Base-by-base conservation (phyloP, 2,797 vertebrate species). In the Neosilurus mollespiculum region DNA sequence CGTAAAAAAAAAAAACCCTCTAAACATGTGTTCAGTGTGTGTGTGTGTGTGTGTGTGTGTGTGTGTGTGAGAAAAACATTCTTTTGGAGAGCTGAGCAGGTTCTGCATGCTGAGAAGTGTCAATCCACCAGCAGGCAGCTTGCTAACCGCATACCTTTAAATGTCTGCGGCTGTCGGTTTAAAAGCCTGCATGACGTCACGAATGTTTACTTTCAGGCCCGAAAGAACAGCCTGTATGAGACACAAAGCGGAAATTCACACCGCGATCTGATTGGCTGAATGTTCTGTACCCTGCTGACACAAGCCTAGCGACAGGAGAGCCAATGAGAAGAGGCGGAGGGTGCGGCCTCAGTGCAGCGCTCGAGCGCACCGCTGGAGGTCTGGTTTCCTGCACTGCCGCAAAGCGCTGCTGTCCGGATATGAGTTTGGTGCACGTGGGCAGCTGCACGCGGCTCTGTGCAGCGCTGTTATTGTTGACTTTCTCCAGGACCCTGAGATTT, bases 171-270 rank as follows among this genome's bases (percentile, higher is more conserved):
- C 87, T 64, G 85, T 30, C 79, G 9, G 77, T 94, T 93, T 94
- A 93, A 94, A 94, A 84, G 77, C 69, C 86, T 15, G 2, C 56
- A 87, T 91, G 91, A 93, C 85, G 90, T 94, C 92, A 93, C 84
- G 65, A 22, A 84, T 83, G 72, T 85, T 87, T 79, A 56, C 75
- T 76, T 83, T 86, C 75, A 81, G 84, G 70, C 72, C 59, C 72
- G 62, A 88, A 90, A 89, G 86, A 90, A 86, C 80, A 67, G 78
- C 80, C 87, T 83, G 81, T 56, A 59, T 79, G 83, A 70, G 83
- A 70, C 1, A 37, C 56, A 78, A 0, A 34, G 58, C 88, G 91
- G 89, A 87, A 92, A 83, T 89, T 91, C 87, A 64, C 12, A 20
- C 67, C 71, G 49, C 58, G 37, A 24, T 2, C 59, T 86, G 87